These are phyloP conservation scores for Alexandromys fortis DNA, from an alignment of 2,113 vertebrate species.

Conservation along the genomic window DNA sequence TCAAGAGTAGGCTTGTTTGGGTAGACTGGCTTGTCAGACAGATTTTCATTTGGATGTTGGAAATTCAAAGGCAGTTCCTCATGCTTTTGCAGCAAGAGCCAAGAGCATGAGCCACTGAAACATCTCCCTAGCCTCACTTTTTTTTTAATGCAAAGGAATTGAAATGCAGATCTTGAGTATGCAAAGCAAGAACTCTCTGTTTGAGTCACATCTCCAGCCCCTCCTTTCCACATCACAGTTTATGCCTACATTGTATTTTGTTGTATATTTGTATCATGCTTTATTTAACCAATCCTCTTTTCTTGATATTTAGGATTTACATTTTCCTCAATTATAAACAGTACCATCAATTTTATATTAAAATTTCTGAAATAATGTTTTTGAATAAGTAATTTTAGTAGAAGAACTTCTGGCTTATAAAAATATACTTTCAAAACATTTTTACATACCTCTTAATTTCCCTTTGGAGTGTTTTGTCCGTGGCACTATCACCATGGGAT, in stretches of 20 bases:
- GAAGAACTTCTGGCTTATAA: slow-evolving; percentile 9
- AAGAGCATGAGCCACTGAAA: background rate
- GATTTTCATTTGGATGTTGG: background rate
- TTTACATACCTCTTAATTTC: background rate
- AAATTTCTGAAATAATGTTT: slow-evolving; percentile 7
- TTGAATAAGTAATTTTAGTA: slow-evolving; percentile 36
- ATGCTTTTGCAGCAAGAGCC: background rate
- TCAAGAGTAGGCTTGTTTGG: background rate
- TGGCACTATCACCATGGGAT: background rate
- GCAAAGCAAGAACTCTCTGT: background rate
- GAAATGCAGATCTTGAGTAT: background rate
- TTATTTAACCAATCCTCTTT: background rate
- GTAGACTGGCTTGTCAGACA: too few relatives aligned
- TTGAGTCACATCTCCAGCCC: background rate
- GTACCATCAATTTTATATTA: background rate
- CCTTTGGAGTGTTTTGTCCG: background rate
- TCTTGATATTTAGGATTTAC: background rate
- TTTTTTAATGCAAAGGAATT: background rate
- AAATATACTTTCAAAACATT: background rate
- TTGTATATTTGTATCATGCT: background rate
- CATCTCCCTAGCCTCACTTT: background rate
- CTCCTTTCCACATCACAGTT: background rate
- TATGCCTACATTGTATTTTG: background rate
- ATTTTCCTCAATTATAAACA: slow-evolving; percentile 6
- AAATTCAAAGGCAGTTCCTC: background rate